phyloP scores from a whole-genome alignment of 2,888 invertebrate species.

The Melinaea menophilus region DNA sequence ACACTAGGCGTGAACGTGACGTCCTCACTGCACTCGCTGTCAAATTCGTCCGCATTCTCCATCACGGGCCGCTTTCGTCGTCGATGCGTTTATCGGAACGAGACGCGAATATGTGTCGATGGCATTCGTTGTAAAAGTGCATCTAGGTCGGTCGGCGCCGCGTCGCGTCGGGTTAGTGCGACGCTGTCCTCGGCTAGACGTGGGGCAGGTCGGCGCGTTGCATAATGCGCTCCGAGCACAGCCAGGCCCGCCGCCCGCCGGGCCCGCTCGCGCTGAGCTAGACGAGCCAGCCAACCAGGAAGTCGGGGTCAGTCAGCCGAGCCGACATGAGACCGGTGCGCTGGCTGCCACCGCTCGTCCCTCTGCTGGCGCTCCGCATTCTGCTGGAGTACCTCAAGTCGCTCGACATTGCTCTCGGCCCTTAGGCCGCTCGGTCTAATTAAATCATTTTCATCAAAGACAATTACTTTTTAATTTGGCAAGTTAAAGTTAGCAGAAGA shows the following conservation, averaged over 20 bases:
- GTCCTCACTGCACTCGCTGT: conserved; percentile 73
- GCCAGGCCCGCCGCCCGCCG: conserved; percentile 49
- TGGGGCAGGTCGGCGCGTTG: conserved; percentile 72
- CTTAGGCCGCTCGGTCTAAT: conserved; percentile 32
- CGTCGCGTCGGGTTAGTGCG: conserved; percentile 66
- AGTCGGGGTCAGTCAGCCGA: conserved; percentile 19
- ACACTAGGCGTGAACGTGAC: conserved; percentile 69
- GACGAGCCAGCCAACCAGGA: conserved; percentile 32
- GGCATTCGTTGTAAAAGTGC: conserved; percentile 77
- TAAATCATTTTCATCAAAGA: conserved; percentile 35
- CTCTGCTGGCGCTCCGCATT: conserved; percentile 61
- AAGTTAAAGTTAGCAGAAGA: conserved; percentile 45
- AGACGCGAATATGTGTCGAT: conserved; percentile 78
- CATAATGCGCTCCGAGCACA: conserved; percentile 64
- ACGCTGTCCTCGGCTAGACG: conserved; percentile 66
- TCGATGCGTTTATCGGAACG: conserved; percentile 78
- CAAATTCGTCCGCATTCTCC: conserved; percentile 76
- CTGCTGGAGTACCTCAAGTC: conserved; percentile 68
- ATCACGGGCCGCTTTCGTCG: conserved; percentile 77
- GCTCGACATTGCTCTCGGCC: conserved; percentile 47
- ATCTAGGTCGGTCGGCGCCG: conserved; percentile 75
- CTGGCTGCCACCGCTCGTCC: conserved; percentile 55
- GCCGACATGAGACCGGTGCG: conserved; percentile 45
- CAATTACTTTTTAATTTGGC: conserved; percentile 40
- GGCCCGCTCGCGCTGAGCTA: conserved; percentile 36